Evolutionary conservation across 2,888 invertebrate species (phyloP), one percentile per base, ranked within the genome.

Genomic region (Entomobrya multifasciata): DNA sequence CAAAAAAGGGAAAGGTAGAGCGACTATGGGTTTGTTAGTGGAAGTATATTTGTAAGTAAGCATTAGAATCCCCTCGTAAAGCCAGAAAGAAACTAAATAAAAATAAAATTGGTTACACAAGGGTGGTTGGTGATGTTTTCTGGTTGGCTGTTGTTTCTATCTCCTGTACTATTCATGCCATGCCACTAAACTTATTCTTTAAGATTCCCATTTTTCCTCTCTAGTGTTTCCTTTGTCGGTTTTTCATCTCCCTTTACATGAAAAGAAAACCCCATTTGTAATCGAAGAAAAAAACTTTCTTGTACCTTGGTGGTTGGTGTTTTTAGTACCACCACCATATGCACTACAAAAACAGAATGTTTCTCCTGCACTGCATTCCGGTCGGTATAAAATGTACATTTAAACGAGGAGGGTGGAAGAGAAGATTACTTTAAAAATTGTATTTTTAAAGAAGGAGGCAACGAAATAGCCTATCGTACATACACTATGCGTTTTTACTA

Each of bases 61-160:
- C 17, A 74, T 74, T 74, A 27, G 72, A 67, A 62, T 49, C 65
- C 80, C 67, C 67, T 80, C 67, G 57, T 57, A 77, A 77, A 77
- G 72, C 49, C 11, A 25, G 49, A 22, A 41, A 49, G 80, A 80
- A 80, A 79, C 62, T 79, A 86, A 79, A 80, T 80, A 80, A 78
- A 78, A 57, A 60, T 72, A 70, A 85, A 85, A 85, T 85, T 85
- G 85, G 85, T 85, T 85, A 57, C 57, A 57, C 57, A 77, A 76
- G 76, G 70, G 76, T 76, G 76, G 52, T 36, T 62, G 44, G 25
- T 30, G 49, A 76, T 76, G 62, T 41, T 62, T 62, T 36, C 47
- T 60, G 60, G 52, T 67, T 67, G 52, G 30, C 20, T 80, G 62
- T 52, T 17, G 13, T 52, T 13, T 65, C 57, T 62, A n/a, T n/a